These are phyloP conservation scores for Plagiodera versicolora DNA, from an alignment of 2,888 invertebrate species.

Conservation along the genomic window DNA sequence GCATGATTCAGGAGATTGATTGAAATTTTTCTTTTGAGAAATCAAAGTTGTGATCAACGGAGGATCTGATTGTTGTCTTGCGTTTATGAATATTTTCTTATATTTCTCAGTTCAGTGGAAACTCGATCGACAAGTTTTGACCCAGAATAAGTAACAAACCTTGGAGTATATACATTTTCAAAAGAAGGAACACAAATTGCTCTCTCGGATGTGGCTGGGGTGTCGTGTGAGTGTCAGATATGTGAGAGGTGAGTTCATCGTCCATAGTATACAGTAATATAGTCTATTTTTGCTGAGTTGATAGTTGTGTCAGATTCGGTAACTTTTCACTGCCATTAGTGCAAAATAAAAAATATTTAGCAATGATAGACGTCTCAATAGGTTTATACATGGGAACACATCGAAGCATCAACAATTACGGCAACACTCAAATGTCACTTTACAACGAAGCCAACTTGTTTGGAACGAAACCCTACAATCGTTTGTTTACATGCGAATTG, in stretches of 20 bases:
- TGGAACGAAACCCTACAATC: too few species aligned
- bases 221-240: slow-evolving; percentile 2
- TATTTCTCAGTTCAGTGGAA: not conserved
- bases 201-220: not conserved
- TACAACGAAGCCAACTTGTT: too few species aligned
- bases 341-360: too few species aligned
- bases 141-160: not conserved
- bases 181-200: not conserved
- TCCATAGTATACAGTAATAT: not conserved
- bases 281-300: too few species aligned
- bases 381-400: too few species aligned
- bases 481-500: too few species aligned
- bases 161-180: not conserved
- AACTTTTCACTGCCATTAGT: too few species aligned
- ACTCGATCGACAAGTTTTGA: not conserved
- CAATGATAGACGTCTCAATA: too few species aligned
- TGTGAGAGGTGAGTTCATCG: not conserved
- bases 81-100: not conserved
- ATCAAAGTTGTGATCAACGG: not conserved
- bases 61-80: too few species aligned
- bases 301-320: too few species aligned
- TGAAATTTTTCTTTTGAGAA: not conserved
- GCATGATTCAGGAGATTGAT: not conserved
- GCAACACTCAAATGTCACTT: too few species aligned
- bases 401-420: too few species aligned